phyloP scores from a whole-genome alignment of 64 coral and sea anemone species.

The Cladopsammia gracilis region DNA sequence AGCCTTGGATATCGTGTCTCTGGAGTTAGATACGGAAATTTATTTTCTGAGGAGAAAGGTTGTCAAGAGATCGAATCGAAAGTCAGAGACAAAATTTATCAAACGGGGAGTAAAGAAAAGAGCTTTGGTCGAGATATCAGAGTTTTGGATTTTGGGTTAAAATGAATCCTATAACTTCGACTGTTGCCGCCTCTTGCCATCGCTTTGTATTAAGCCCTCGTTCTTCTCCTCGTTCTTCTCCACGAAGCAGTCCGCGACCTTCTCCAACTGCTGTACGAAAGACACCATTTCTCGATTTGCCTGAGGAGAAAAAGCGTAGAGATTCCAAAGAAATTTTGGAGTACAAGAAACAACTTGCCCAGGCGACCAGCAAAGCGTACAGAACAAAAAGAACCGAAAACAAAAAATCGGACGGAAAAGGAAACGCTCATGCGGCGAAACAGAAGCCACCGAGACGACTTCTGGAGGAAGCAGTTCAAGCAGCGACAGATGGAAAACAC shows the following conservation, averaged over 20 bases:
- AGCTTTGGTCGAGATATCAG: background rate
- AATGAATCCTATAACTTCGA: constrained; percentile 74
- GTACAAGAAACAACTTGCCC: constrained; percentile 10
- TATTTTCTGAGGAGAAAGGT: background rate
- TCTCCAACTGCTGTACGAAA: constrained; percentile 27
- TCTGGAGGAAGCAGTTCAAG: constrained; percentile 9
- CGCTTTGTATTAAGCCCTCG: constrained; percentile 46
- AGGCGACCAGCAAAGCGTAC: constrained; percentile 13
- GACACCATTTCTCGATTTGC: constrained; percentile 16
- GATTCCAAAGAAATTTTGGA: constrained; percentile 45
- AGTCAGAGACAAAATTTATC: background rate
- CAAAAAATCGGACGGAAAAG: background rate
- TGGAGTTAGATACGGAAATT: background rate
- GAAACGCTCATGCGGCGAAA: background rate
- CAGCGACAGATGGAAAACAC: constrained; percentile 9
- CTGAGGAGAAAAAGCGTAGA: constrained; percentile 5
- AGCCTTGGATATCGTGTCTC: background rate
- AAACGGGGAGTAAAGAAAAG: background rate
- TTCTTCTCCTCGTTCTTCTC: constrained; percentile 15
- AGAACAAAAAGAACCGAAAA: background rate
- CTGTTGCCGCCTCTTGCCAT: constrained; percentile 57
- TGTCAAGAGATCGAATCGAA: background rate
- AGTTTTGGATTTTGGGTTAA: background rate
- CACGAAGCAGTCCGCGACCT: constrained; percentile 41
- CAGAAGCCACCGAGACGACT: constrained; percentile 21